These are phyloP conservation scores for Drosophila cracens DNA, from an alignment of 2,888 invertebrate genomes.

Conservation along the genomic window DNA sequence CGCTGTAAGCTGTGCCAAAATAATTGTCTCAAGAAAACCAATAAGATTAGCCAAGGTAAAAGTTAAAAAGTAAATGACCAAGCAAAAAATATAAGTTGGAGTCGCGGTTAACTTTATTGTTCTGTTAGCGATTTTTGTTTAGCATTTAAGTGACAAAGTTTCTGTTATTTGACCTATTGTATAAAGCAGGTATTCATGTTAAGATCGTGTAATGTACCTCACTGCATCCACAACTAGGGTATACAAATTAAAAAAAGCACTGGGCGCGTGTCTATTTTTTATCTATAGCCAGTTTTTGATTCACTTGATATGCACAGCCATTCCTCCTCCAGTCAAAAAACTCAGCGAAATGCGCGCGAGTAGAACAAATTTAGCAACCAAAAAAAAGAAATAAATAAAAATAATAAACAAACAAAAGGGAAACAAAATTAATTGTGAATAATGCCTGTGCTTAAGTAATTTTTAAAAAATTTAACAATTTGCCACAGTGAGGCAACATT, in stretches of 20 bases:
- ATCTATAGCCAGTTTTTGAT: constrained; percentile 27
- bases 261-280: constrained; percentile 37
- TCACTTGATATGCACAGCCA: constrained; percentile 52
- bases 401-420: constrained; percentile 13
- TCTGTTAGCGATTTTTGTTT: background rate
- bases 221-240: constrained; percentile 5
- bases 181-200: no score
- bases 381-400: background rate
- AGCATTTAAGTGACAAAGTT: background rate
- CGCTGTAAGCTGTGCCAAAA: constrained; percentile 6
- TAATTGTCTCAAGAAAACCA: background rate
- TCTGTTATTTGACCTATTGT: background rate
- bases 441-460: constrained; percentile 31
- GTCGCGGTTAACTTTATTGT: background rate
- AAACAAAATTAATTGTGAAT: constrained; percentile 37
- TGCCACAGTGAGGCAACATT: constrained; percentile 4
- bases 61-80: background rate
- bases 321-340: constrained; percentile 20
- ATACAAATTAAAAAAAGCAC: constrained; percentile 15
- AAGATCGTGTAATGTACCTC: background rate
- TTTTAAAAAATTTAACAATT: constrained; percentile 41
- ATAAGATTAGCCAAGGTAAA: background rate
- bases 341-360: constrained; percentile 29
- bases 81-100: background rate
- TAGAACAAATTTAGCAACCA: constrained; percentile 35